Conservation (phyloP, 1,140 invertebrate species). For the Plutomurus gul region DNA sequence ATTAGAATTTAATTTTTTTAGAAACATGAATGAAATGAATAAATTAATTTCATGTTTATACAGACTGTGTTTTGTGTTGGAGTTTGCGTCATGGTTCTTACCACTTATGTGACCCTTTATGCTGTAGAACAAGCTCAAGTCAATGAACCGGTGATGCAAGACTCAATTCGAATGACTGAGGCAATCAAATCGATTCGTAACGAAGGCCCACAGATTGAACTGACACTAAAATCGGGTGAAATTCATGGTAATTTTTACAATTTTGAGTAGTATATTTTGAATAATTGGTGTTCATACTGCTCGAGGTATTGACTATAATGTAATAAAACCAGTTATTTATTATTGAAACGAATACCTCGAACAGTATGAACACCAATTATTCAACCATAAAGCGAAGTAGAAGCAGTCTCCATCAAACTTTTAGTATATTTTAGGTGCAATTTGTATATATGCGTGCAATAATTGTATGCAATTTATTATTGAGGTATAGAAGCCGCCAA, state of each 20-base stretch:
- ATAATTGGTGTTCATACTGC: too few species aligned
- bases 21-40: background rate
- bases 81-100: slow-evolving; percentile 78
- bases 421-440: too few species aligned
- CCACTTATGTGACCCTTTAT: slow-evolving; percentile 83
- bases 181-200: background rate
- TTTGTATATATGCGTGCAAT: background rate
- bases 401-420: too few species aligned
- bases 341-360: too few species aligned
- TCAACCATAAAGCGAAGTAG: background rate
- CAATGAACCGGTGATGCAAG: slow-evolving; percentile 38
- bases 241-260: background rate
- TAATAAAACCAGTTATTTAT: too few species aligned
- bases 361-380: too few species aligned
- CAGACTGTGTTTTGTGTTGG: slow-evolving; percentile 55
- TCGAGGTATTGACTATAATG: background rate
- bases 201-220: background rate
- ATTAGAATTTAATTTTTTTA: background rate
- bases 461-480: background rate
- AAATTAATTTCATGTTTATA: background rate
- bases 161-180: background rate
- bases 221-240: background rate
- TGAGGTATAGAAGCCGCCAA: background rate
- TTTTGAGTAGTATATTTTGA: background rate
- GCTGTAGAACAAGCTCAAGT: slow-evolving; percentile 67